Evolutionary conservation across 2,797 vertebrate genomes (phyloP).

Genomic region (Novumbra hubbsi): DNA sequence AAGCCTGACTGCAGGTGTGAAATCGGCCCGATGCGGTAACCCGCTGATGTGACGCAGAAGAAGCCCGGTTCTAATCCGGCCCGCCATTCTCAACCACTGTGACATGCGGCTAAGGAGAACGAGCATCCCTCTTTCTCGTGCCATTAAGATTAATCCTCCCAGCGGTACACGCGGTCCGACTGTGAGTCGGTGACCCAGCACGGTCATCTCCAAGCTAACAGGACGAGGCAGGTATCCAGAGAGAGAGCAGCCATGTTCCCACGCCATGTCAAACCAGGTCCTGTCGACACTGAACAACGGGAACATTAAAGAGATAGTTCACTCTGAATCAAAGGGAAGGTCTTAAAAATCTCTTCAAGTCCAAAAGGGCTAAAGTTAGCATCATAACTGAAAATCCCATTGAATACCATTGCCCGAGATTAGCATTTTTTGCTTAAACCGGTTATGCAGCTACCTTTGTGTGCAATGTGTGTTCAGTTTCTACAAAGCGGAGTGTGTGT

Average conservation of each 20-base stretch:
- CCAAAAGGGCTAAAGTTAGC: background rate
- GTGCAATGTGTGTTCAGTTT: background rate
- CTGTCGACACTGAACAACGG: background rate
- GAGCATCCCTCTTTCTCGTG: background rate
- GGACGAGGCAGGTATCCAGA: background rate
- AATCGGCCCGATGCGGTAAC: background rate
- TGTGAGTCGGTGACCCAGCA: background rate
- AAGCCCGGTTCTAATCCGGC: background rate
- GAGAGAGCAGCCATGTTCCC: constrained; percentile 7
- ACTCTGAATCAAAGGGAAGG: background rate
- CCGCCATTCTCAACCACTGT: background rate
- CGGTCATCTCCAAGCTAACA: background rate
- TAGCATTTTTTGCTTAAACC: background rate
- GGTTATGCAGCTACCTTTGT: background rate
- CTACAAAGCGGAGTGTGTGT: constrained; percentile 1
- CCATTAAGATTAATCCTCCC: background rate
- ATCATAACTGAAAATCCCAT: background rate
- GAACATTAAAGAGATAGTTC: background rate
- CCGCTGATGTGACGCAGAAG: background rate
- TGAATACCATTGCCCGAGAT: background rate
- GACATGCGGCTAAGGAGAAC: background rate
- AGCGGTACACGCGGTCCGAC: background rate
- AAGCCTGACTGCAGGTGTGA: constrained; percentile 4
- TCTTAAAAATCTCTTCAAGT: background rate
- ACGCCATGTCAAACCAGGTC: background rate